These are phyloP conservation scores for Cataglyphis cursor DNA, from an alignment of 2,888 invertebrate genomes.

Conservation along the genomic window DNA sequence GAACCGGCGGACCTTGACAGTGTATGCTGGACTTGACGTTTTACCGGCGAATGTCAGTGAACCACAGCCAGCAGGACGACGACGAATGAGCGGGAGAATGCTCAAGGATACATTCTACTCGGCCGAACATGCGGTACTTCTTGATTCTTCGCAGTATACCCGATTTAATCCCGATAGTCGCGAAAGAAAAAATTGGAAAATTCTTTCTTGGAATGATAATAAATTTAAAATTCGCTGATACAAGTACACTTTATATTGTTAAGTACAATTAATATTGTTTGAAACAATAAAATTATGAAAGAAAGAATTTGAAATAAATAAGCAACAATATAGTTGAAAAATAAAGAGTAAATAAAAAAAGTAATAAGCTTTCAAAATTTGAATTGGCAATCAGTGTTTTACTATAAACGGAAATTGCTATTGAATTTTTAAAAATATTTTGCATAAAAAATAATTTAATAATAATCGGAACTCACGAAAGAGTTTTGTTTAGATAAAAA, in stretches of 20 bases:
- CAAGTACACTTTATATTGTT: too few species aligned
- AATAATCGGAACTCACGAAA: not conserved
- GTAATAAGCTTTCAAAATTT: not conserved
- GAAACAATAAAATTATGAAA: not conserved
- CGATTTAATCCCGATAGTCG: not conserved
- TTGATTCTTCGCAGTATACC: slow-evolving; percentile 26
- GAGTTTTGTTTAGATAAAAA: not conserved
- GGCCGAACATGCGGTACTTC: slow-evolving; percentile 27
- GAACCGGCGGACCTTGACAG: slow-evolving; percentile 84
- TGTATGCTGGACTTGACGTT: slow-evolving; percentile 74
- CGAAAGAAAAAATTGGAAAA: not conserved
- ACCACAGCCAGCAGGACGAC: slow-evolving; percentile 74
- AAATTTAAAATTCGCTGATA: not conserved
- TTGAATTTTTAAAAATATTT: not conserved
- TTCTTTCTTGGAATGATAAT: not conserved
- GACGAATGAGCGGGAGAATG: slow-evolving; percentile 66
- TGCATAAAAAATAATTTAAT: not conserved
- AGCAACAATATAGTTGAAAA: not conserved
- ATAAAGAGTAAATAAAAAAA: not conserved
- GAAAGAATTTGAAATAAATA: not conserved
- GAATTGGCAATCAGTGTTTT: not conserved
- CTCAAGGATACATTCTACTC: slow-evolving; percentile 75
- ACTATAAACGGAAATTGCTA: not conserved
- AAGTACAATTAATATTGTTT: not conserved
- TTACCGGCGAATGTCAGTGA: slow-evolving; percentile 80